These are phyloP conservation scores for Melospiza melodia DNA, from an alignment of 2,113 vertebrate genomes.

Conservation along the genomic window DNA sequence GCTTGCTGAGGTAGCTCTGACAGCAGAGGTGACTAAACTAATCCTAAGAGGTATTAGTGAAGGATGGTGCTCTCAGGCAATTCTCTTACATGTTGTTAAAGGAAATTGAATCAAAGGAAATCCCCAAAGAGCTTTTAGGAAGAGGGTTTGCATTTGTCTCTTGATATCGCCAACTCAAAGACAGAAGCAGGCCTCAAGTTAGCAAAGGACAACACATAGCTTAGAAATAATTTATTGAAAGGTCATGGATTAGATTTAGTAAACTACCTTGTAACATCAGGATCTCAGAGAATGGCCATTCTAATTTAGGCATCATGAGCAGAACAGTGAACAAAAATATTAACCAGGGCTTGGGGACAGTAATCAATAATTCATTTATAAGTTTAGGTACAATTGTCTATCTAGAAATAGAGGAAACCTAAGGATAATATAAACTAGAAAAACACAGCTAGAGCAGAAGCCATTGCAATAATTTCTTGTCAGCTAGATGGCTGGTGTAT, in stretches of 20 bases:
- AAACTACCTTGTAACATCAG: neutral
- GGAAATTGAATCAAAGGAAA: slow-evolving; percentile 25
- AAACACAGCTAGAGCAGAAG: neutral
- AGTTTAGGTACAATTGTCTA: neutral
- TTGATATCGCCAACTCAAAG: neutral
- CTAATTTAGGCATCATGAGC: neutral
- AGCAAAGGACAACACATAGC: neutral
- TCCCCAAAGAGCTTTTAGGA: neutral
- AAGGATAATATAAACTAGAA: neutral
- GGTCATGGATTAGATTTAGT: neutral
- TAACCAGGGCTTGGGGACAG: neutral
- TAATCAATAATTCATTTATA: neutral
- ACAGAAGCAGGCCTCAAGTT: neutral
- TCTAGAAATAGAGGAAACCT: neutral
- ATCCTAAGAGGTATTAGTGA: neutral
- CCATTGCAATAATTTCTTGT: neutral
- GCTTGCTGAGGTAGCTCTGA: neutral
- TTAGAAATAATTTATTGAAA: neutral
- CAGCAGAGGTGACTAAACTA: neutral
- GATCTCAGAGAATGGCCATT: neutral
- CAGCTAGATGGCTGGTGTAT: neutral
- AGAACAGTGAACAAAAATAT: neutral
- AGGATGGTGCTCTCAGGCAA: neutral
- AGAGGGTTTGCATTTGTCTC: neutral
- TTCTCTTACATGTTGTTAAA: neutral